phyloP scores from a whole-genome alignment of 1,140 invertebrate genomes.

The Saccostrea echinata region DNA sequence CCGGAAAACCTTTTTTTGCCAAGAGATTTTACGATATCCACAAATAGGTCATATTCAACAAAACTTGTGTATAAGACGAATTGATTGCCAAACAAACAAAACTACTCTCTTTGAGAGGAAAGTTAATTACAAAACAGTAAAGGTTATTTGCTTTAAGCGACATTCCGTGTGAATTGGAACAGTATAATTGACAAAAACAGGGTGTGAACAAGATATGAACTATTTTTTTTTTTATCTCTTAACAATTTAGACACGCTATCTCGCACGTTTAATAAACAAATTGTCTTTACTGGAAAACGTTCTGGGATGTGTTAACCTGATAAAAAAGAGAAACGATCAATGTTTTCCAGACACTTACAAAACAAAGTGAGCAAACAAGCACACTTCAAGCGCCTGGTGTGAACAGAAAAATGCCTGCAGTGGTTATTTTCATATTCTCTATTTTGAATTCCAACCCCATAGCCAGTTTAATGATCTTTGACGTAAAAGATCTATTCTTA shows the following conservation, averaged over 20 bases:
- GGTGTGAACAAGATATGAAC: background rate
- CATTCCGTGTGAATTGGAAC: background rate
- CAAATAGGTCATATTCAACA: too few species aligned
- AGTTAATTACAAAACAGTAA: too few species aligned
- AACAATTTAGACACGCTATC: background rate
- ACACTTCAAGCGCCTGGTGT: background rate
- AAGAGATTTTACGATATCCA: too few species aligned
- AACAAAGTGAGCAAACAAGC: background rate
- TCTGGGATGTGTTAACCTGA: background rate
- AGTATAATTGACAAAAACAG: background rate
- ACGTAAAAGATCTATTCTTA: constrained; percentile 11
- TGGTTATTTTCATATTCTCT: constrained; percentile 2
- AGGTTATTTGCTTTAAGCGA: too few species aligned
- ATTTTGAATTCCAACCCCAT: background rate
- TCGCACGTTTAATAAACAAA: background rate
- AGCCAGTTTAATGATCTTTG: background rate
- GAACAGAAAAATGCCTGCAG: constrained; percentile 3
- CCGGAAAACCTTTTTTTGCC: too few species aligned
- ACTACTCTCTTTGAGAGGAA: too few species aligned
- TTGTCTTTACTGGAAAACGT: background rate
- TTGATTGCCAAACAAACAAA: too few species aligned
- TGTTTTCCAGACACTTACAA: background rate
- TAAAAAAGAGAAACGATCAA: background rate
- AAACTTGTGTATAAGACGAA: too few species aligned
- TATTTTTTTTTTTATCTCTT: background rate